Percentiles rank a stretch among this genome's conserved stretches.
Evolutionary conservation across 1,140 invertebrate species (phyloP).

Genomic region (Drosophila arizonae): DNA sequence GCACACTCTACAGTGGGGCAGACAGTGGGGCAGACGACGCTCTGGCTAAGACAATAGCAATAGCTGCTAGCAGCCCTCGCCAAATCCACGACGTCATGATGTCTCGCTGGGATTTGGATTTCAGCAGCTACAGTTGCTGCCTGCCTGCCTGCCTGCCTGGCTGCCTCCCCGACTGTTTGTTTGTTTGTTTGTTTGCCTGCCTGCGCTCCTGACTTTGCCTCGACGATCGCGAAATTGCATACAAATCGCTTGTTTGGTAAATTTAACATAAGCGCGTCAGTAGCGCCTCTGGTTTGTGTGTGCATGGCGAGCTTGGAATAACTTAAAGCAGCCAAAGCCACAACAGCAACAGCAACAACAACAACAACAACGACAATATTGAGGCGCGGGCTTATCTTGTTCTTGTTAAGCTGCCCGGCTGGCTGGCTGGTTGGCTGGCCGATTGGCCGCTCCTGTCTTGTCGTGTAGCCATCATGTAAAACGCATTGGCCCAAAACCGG

Average conservation of each 20-base stretch:
- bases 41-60: slow-evolving; percentile 40
- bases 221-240: slow-evolving; percentile 73
- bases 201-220: neutral
- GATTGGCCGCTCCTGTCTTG: slow-evolving; percentile 64
- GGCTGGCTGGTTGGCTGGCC: slow-evolving; percentile 10
- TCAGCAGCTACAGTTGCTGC: slow-evolving; percentile 36
- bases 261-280: slow-evolving; percentile 81
- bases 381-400: slow-evolving; percentile 59
- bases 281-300: slow-evolving; percentile 73
- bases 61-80: slow-evolving; percentile 12
- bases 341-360: slow-evolving; percentile 21
- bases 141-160: neutral
- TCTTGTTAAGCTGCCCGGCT: slow-evolving; percentile 49
- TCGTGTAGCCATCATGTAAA: slow-evolving; percentile 76
- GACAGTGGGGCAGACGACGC: slow-evolving; percentile 18
- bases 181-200: neutral
- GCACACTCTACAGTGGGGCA: neutral
- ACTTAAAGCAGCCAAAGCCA: slow-evolving; percentile 63
- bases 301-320: slow-evolving; percentile 72
- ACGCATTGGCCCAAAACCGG: slow-evolving; percentile 49
- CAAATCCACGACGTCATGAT: slow-evolving; percentile 79
- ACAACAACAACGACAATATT: slow-evolving; percentile 11
- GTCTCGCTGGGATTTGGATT: slow-evolving; percentile 81
- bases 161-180: neutral
- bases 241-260: slow-evolving; percentile 82